A percentile compares a stretch with the other conserved stretches of the same genome.
Conservation (phyloP, 2,797 vertebrate species). For the Clarias laeviceps region DNA sequence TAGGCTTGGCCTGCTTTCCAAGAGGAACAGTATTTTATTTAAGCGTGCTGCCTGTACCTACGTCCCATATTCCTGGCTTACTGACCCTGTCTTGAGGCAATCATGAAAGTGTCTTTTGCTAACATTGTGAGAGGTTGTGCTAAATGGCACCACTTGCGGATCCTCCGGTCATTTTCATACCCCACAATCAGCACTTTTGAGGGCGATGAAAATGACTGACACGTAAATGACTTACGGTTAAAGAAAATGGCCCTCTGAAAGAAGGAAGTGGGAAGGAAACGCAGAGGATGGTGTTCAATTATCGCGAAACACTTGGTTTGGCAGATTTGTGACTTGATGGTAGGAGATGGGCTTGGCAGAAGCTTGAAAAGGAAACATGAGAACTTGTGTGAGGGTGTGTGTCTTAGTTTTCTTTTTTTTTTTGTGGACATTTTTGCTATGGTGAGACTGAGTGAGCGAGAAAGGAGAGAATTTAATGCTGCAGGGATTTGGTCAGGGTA, state of each 20-base stretch:
- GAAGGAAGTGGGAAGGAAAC: not conserved
- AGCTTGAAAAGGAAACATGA: constrained; percentile 8
- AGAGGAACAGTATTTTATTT: not conserved
- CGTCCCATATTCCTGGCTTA: not conserved
- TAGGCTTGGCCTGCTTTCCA: not conserved
- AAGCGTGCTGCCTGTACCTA: not conserved
- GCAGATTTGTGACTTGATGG: constrained; percentile 16
- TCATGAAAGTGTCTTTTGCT: not conserved
- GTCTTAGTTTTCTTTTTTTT: not conserved
- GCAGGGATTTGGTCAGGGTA: constrained; percentile 65
- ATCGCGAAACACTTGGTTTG: constrained; percentile 10
- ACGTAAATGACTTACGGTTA: constrained; percentile 60
- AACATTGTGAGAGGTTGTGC: constrained; percentile 45
- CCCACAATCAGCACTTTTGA: constrained; percentile 59
- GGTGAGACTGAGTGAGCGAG: not conserved
- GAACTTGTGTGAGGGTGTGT: not conserved
- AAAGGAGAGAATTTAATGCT: constrained; percentile 21
- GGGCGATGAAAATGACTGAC: constrained; percentile 43
- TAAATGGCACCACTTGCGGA: constrained; percentile 57
- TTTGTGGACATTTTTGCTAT: not conserved
- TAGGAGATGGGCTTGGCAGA: constrained; percentile 1
- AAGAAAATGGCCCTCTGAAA: not conserved
- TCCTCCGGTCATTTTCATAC: constrained; percentile 54
- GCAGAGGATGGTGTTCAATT: not conserved
- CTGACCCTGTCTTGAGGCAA: not conserved